A percentile compares a stretch with the other conserved stretches of the same genome.
These are phyloP conservation scores for Lagorchestes hirsutus DNA, from an alignment of 2,797 vertebrate genomes.

Conservation along the genomic window DNA sequence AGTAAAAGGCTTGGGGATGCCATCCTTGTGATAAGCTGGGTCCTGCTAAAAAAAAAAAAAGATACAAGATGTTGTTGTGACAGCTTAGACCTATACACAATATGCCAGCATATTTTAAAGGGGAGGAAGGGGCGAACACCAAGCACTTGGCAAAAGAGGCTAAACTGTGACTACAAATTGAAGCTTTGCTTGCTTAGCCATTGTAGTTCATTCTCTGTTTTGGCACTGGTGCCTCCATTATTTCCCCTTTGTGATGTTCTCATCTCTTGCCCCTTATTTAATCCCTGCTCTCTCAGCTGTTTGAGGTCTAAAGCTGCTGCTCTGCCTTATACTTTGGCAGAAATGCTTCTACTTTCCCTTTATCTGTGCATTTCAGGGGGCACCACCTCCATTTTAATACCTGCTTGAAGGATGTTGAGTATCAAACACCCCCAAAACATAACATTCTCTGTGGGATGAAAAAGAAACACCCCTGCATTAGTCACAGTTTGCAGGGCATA, in stretches of 20 bases:
- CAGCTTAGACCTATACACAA: slow-evolving; percentile 52
- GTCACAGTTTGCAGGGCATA: slow-evolving; percentile 35
- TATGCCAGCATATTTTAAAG: slow-evolving; percentile 73
- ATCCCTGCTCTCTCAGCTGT: slow-evolving; percentile 68
- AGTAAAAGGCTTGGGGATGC: slow-evolving; percentile 53
- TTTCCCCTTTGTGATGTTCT: slow-evolving; percentile 56
- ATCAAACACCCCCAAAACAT: slow-evolving; percentile 45
- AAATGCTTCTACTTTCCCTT: slow-evolving; percentile 49
- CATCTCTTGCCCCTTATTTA: slow-evolving; percentile 63
- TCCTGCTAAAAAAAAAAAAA: slow-evolving; percentile 13
- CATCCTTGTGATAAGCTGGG: slow-evolving; percentile 53
- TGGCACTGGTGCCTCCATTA: slow-evolving; percentile 75
- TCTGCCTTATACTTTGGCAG: slow-evolving; percentile 56
- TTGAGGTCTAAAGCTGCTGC: slow-evolving; percentile 66
- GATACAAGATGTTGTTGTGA: slow-evolving; percentile 66
- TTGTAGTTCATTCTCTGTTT: slow-evolving; percentile 56
- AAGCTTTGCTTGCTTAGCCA: slow-evolving; percentile 62
- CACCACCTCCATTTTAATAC: slow-evolving; percentile 46
- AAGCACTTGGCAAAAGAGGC: slow-evolving; percentile 65
- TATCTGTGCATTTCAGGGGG: slow-evolving; percentile 63
- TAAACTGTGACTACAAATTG: slow-evolving; percentile 67
- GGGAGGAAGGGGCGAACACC: slow-evolving; percentile 56
- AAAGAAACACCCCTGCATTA: slow-evolving; percentile 36
- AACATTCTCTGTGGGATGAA: slow-evolving; percentile 34
- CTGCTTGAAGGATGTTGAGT: slow-evolving; percentile 65